Evolutionary conservation across 2,797 vertebrate genomes (phyloP), one percentile per base, ranked within the genome.

Genomic region (Enteromius argenteus): DNA sequence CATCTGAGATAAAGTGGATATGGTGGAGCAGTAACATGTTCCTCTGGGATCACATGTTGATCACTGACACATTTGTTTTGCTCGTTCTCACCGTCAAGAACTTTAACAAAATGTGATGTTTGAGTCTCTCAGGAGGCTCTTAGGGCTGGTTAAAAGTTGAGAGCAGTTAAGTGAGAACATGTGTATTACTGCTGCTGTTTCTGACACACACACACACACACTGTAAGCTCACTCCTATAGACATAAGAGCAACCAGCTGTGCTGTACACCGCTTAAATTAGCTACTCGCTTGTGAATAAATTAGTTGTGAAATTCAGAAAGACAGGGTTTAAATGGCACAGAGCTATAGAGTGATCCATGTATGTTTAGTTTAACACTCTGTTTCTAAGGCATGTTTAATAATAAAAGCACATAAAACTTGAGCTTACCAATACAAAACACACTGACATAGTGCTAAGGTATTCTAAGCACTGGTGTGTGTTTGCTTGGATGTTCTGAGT

Each of bases 121-220:
- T 32, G 91, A 46, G 37, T 30, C 68, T 72, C 68, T 81, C 79
- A 72, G 15, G 79, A 60, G 79, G 39, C 79, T 32, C 79, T 72
- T 44, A 56, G 27, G 27, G 4, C 53, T 60, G 27, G 89, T 81
- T 58, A 80, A 71, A 71, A 69, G 23, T 44, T 42, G 51, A 32
- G 15, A 69, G 53, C 11, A 46, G 23, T 42, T 81, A 60, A 81
- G 39, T 42, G 68, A 81, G 67, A 81, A 60, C 67, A 81, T 60
- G 53, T 72, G 79, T 72, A 21, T 81, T 58, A 17, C 56, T 72
- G 79, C 68, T 72, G 68, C 68, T 32, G 27, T 35, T 81, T 27
- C 79, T n/a, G 17, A 44, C 11, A 44, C 23, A 58, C 15, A 19
- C 5, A 15, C 21, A 67, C 23, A 62, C n/a, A 69, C n/a, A 69